Evolutionary conservation across 2,888 invertebrate species (phyloP).

Genomic region (Heliconius sara): DNA sequence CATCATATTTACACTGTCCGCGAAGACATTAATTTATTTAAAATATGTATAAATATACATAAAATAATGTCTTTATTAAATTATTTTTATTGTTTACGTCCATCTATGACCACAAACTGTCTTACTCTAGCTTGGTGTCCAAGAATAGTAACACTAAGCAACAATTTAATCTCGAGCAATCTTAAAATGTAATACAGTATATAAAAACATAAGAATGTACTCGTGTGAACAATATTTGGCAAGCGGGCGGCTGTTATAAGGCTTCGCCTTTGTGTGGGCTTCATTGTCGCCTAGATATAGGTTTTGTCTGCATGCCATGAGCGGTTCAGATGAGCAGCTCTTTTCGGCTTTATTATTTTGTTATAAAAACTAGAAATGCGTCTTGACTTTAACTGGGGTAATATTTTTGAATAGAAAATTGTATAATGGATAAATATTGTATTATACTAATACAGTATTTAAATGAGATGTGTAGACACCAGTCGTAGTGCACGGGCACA

Average conservation of each 20-base stretch:
- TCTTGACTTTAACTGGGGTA: background rate
- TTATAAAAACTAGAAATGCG: slow-evolving; percentile 5
- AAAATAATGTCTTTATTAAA: background rate
- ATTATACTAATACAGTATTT: no score
- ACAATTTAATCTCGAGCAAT: slow-evolving; percentile 26
- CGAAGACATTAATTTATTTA: no score
- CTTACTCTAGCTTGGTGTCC: background rate
- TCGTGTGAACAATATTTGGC: slow-evolving; percentile 49
- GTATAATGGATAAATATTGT: background rate
- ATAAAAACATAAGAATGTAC: slow-evolving; percentile 55
- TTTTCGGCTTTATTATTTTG: slow-evolving; percentile 29
- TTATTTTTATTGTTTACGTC: background rate
- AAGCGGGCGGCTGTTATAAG: slow-evolving; percentile 60
- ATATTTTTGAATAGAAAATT: background rate
- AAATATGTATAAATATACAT: no score
- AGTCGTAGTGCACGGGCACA: no score
- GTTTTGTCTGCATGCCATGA: slow-evolving; percentile 56
- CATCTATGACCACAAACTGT: background rate
- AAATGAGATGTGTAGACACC: no score
- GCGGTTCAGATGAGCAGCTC: slow-evolving; percentile 33
- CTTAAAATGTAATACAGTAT: slow-evolving; percentile 52
- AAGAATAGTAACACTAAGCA: background rate
- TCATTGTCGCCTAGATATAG: slow-evolving; percentile 65
- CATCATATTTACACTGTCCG: no score
- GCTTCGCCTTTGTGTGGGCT: slow-evolving; percentile 68